Conservation (phyloP, 2,888 invertebrate species). For the Ochropleura leucogaster region DNA sequence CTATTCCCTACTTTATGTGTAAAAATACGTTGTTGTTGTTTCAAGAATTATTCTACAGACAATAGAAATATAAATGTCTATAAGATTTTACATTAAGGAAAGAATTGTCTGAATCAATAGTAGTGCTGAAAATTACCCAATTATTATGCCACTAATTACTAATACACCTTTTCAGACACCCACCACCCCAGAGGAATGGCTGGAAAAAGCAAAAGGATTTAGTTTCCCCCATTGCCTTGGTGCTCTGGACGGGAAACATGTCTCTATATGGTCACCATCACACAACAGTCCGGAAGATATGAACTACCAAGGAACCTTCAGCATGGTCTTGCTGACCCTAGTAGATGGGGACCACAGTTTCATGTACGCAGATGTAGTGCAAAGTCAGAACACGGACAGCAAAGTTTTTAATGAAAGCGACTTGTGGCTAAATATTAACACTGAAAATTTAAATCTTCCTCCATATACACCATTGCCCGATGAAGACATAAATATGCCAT, state of each 20-base stretch:
- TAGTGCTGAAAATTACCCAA: too few relatives aligned
- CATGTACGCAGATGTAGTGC: conserved; percentile 39
- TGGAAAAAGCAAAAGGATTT: conserved; percentile 31
- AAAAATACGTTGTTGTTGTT: too few relatives aligned
- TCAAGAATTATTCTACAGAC: too few relatives aligned
- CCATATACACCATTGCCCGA: not conserved
- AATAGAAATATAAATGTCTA: too few relatives aligned
- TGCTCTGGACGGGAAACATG: conserved; percentile 48
- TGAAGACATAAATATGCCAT: conserved; percentile 28
- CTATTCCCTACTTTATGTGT: too few relatives aligned
- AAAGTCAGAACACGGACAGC: conserved; percentile 37
- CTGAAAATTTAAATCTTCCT: conserved; percentile 38
- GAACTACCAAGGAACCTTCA: conserved; percentile 45
- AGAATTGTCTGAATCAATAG: too few relatives aligned
- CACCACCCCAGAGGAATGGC: conserved; percentile 39
- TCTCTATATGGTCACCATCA: conserved; percentile 36
- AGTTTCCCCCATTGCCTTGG: conserved; percentile 48
- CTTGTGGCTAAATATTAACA: conserved; percentile 45
- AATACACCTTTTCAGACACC: conserved; percentile 39
- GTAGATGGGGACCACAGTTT: conserved; percentile 32
- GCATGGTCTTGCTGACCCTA: conserved; percentile 37
- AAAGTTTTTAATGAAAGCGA: conserved; percentile 43
- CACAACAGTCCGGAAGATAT: conserved; percentile 40
- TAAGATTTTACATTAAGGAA: too few relatives aligned
- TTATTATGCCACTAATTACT: not conserved